Base-by-base conservation (phyloP, 2,888 invertebrate genomes). In the Platycheirus albimanus region DNA sequence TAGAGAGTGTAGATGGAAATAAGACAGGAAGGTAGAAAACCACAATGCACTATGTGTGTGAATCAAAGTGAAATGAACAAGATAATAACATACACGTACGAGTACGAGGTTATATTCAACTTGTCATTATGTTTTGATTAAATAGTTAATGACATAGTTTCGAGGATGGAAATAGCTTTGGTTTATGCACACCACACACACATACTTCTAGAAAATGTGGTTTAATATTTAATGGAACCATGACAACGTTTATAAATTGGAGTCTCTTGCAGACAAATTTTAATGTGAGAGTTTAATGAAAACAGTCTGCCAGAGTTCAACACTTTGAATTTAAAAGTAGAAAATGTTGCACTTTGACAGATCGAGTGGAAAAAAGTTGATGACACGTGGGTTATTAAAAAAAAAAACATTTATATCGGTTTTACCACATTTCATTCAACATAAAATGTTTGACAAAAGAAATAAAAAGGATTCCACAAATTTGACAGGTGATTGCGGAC, bases 1-100 rank as follows among this genome's bases (percentile, higher is more conserved):
- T 43, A 24, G 19, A 24, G n/a, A n/a, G n/a, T n/a, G 51, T 17
- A 28, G 47, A 70, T 64, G 70, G 56, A 64, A 58, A 75, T 58
- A 58, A 47, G 49, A 72, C 13, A 38, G 56, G 41, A 64, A 69
- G 51, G 63, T 58, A 72, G 28, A 47, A 38, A 41, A 45, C 49
- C 51, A 51, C 45, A 43, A 63, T 61, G 47, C 33, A 11, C 10
- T 49, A n/a, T 38, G 41, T 49, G 56, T 51, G 56, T 58, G 64
- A 80, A 69, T 41, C 43, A 56, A 58, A 70, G 75, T 75, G 75
- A 75, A 70, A 64, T 70, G 69, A 80, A 43, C 51, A 43, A 45
- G 70, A 64, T 78, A 56, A 58, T 43, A 58, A 58, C 43, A 56
- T 36, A 56, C 13, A 20, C 20, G 19, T 11, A 20, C 2, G 20